Evolutionary conservation across 1,140 invertebrate species (phyloP), one percentile per base, ranked within the genome.

Genomic region (Harlomillsia oculata): DNA sequence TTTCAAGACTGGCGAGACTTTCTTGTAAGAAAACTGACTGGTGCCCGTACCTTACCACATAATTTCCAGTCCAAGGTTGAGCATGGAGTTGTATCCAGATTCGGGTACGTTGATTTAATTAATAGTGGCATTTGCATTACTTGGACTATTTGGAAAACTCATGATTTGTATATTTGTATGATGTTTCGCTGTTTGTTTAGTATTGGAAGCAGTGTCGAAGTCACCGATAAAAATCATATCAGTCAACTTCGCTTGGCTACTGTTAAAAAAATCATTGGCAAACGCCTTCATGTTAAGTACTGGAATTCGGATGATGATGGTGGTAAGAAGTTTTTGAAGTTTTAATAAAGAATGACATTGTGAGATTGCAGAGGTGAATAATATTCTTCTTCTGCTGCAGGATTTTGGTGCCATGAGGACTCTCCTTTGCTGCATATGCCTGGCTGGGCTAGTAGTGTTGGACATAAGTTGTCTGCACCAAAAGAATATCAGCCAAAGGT

Each of bases 1-100:
- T 90, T 91, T 72, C 81, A 80, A 66, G 91, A 97, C 74, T 97
- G 93, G 93, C 93, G 95, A 71, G 88, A 89, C 67, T 96, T 94
- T 71, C 72, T 97, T 26, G 84, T 93, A 50, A 86, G 87, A 67
- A 78, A 89, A 60, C 74, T 97, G 44, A 94, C 91, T 1, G 89
- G 91, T n/a, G 88, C 91, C 16, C 76, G 89, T 55, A 96, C 93
- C 14, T 74, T 96, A 50, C 91, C 92, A 3, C 84, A 87, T 13
- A 90, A 91, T 72, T 96, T 94, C 73, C 85, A 88, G 66, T 82
- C 79, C 65, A 92, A 93, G 77, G 80, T 93, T 18, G 82, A 80
- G 63, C 86, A 87, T 48, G 87, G 83, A 67, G 74, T 89, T 53
- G 83, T 84, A 69, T 89, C 85, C 8, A 79, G 86, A 59, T 90